Base-by-base conservation (phyloP, 2,113 vertebrate genomes). In the Colius striatus region DNA sequence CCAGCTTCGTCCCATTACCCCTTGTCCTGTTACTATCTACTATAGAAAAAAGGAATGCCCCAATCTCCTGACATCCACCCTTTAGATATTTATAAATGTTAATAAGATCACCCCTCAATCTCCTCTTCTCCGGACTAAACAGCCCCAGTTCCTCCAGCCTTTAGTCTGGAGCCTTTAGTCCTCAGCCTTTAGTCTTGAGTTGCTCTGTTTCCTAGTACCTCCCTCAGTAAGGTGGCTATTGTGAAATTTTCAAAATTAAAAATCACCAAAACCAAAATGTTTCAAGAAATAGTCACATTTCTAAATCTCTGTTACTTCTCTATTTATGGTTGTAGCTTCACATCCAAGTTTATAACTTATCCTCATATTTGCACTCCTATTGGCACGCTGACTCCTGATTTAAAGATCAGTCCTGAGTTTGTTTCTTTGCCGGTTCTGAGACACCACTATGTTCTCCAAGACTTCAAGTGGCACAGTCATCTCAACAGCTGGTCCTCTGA, bases 401-500 rank as follows among this genome's bases (percentile, higher is more conserved):
- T n/a, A 38, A 90, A 95, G 51, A 93, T 71, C 47, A 62, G 47
- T n/a, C 50, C 74, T 38, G 45, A 75, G 20, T 30, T 95, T 92
- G 45, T 65, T 92, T 50, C 71, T 74, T 85, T 89, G 67, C 71
- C 63, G 82, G 47, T 70, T 89, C 36, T 73, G 50, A 77, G 47
- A 76, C 48, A 38, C 58, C 60, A 77, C 38, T 67, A 12, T 30
- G 32, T 62, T 32, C 50, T 94, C 68, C 85, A 74, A 83, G 60
- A 79, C 36, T 83, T 79, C n/a, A 73, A 77, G 91, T 78, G 47
- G 48, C 58, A 76, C 43, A 85, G 23, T 66, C 58, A 36, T 79
- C 84, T 95, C 67, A 87, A 34, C 78, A 91, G 93, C 79, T 93
- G 85, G 67, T 88, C 53, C 29, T 89, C 67, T 58, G 50, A 82